These are phyloP conservation scores for Plutomurus gul DNA, from an alignment of 1,140 invertebrate species.

Conservation along the genomic window DNA sequence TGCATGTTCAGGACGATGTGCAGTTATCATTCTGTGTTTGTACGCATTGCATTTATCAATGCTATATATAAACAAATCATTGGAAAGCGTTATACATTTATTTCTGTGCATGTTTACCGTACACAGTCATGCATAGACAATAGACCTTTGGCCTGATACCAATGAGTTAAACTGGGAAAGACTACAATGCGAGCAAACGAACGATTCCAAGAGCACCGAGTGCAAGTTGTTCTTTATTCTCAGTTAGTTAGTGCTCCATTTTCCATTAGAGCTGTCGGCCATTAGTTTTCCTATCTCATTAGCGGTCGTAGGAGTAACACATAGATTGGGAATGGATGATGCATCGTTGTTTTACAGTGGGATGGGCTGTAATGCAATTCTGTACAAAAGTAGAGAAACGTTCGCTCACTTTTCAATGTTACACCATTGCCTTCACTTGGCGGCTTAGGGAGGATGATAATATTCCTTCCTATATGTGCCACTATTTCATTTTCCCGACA, in stretches of 20 bases:
- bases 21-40: no score
- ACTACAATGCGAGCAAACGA: no score
- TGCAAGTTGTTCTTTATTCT: no score
- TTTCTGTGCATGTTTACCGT: no score
- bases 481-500: neutral
- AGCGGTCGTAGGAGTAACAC: neutral
- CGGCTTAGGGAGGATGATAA: neutral
- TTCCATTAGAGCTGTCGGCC: neutral
- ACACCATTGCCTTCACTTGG: neutral
- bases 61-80: no score
- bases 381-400: neutral
- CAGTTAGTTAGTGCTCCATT: neutral
- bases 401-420: neutral
- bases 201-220: no score
- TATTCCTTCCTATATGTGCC: neutral
- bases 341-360: neutral
- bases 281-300: constrained; percentile 21
- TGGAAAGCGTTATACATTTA: no score
- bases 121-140: no score
- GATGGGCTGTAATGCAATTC: neutral
- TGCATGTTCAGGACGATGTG: no score
- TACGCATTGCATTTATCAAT: no score
- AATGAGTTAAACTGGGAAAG: no score
- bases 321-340: neutral
- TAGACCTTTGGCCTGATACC: no score